phyloP scores from a whole-genome alignment of 2,797 vertebrate genomes.

The Molossus alvarezi region DNA sequence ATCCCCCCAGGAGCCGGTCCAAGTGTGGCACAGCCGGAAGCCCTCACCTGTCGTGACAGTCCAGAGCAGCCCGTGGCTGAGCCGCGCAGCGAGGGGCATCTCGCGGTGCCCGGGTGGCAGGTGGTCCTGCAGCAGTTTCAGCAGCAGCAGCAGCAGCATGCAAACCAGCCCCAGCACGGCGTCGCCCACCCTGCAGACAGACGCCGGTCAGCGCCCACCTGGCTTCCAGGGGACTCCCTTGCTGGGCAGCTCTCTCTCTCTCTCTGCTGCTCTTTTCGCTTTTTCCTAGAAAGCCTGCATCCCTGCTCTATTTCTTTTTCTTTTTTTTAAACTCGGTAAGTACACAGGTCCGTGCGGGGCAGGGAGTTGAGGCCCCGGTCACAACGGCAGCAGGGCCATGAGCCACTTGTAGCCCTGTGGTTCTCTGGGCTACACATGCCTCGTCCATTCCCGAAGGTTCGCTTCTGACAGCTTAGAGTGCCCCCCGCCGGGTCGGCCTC shows the following conservation, averaged over 20 bases:
- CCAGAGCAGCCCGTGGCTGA: conserved; percentile 92
- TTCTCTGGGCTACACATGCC: not conserved
- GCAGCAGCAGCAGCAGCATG: conserved; percentile 89
- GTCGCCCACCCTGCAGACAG: conserved; percentile 91
- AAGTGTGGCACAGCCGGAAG: fast-evolving
- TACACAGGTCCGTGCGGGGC: fast-evolving
- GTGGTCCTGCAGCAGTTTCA: conserved; percentile 92
- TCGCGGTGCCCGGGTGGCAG: conserved; percentile 77
- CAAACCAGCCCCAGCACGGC: conserved; percentile 94
- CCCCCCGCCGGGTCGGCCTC: fast-evolving
- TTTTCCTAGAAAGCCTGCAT: not conserved
- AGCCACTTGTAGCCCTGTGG: fast-evolving
- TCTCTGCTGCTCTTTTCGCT: not conserved
- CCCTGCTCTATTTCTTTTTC: not conserved
- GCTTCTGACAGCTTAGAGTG: fast-evolving
- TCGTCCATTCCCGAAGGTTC: not conserved
- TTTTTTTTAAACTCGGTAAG: not conserved
- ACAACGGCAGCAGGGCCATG: fast-evolving
- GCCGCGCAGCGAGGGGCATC: conserved; percentile 76
- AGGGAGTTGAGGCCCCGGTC: fast-evolving
- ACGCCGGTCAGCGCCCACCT: not conserved
- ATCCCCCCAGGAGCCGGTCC: not conserved
- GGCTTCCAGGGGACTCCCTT: fast-evolving
- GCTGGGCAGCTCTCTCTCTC: fast-evolving
- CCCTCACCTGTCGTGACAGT: conserved; percentile 92